Evolutionary conservation across 35 echinoderm and acorn worm species (phyloP).

Genomic region (Heliocidaris erythrogramma): DNA sequence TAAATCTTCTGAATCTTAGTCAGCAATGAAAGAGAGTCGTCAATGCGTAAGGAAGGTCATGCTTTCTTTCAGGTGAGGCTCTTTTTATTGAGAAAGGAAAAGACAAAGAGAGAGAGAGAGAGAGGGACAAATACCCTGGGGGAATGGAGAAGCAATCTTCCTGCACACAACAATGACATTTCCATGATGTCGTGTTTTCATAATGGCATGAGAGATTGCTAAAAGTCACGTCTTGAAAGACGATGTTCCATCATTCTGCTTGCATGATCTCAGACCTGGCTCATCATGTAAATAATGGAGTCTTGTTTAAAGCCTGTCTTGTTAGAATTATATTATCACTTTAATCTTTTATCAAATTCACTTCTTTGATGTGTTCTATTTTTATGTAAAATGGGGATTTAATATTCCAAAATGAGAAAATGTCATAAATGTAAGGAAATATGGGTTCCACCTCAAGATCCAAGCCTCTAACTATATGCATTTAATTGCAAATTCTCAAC

Average conservation of each 20-base stretch:
- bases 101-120: not conserved
- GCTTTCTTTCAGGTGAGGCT: not conserved
- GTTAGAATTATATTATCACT: not conserved
- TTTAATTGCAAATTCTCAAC: not conserved
- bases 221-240: slow-evolving; percentile 17
- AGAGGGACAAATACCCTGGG: not conserved
- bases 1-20: not conserved
- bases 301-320: not conserved
- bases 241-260: not conserved
- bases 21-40: not conserved
- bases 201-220: slow-evolving; percentile 3
- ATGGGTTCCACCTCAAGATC: not conserved
- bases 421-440: not conserved
- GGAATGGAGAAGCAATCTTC: not conserved
- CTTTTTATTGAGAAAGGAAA: not conserved
- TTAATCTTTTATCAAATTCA: not conserved
- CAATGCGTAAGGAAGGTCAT: not conserved
- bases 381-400: not conserved
- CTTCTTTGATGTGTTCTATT: not conserved
- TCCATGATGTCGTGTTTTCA: not conserved
- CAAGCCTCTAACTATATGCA: not conserved
- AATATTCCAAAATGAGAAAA: not conserved
- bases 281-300: not conserved
- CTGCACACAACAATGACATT: not conserved
- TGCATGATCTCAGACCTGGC: not conserved